Evolutionary conservation across 2,888 invertebrate genomes (phyloP), one percentile per base, ranked within the genome.

Genomic region (Charanyca ferruginea): DNA sequence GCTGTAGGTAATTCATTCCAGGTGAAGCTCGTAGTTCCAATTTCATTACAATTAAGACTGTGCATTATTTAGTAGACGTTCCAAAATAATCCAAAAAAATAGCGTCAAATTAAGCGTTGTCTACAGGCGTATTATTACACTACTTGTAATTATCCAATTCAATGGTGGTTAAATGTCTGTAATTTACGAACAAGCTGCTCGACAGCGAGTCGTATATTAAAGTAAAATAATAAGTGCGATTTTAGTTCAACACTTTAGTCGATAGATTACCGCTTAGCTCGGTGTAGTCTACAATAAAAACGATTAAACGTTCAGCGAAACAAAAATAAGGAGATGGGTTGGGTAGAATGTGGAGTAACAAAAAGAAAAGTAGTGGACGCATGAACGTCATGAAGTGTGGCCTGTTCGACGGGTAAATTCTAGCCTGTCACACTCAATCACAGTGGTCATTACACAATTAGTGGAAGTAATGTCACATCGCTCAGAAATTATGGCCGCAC

Each of bases 141-240:
- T 74, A 84, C 81, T 83, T 83, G 86, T 90, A 91, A 93, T 94
- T 93, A 94, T 93, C 88, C 91, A 92, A 92, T 93, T 90, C 90
- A 85, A 91, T 85, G 86, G 83, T 85, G 72, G 88, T 88, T 91
- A 87, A 91, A 89, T 89, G 87, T 88, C 84, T 92, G 87, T 92
- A 86, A 94, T 94, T 93, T 91, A 85, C 85, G 86, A 88, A 86
- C 86, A 71, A 88, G 88, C 81, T 82, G 77, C 83, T 87, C 84
- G 80, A 87, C 86, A 87, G 85, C 80, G 68, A 87, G 80, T 83
- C 83, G 83, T 89, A 38, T 65, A 71, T 69, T 80, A 87, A 89
- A 88, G 81, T 85, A 84, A 90, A 92, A 90, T 90, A 92, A 93
- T 88, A 85, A 89, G 86, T 84, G 81, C 79, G 70, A 77, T 83